A percentile compares a stretch with the other conserved stretches of the same genome.
Conservation (phyloP, 2,113 vertebrate species). For the Carettochelys insculpta region DNA sequence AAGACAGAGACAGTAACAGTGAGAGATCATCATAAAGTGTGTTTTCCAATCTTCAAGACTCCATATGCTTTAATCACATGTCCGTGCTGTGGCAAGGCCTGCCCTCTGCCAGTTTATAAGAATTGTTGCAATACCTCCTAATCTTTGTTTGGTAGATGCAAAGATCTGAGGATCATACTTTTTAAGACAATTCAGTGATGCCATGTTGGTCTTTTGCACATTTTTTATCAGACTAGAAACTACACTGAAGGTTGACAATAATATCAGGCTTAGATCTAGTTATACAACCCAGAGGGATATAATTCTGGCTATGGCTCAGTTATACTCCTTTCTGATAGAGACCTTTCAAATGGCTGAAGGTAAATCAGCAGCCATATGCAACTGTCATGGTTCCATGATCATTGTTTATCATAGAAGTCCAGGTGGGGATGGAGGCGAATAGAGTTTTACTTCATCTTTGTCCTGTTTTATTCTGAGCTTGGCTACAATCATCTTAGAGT, state of each 20-base stretch:
- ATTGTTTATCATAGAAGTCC: background rate
- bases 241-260: background rate
- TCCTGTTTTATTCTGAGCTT: background rate
- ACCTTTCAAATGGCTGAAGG: background rate
- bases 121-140: background rate
- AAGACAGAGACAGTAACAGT: background rate
- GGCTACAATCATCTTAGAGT: background rate
- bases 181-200: background rate
- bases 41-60: background rate
- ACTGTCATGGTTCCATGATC: background rate
- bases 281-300: background rate
- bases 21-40: too few species aligned
- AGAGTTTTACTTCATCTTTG: background rate
- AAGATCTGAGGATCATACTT: background rate
- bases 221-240: background rate
- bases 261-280: background rate
- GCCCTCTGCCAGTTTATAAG: background rate
- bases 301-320: background rate
- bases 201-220: background rate
- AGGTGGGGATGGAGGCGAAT: background rate
- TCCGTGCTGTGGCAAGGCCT: background rate
- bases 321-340: background rate
- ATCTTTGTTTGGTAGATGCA: background rate
- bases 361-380: background rate
- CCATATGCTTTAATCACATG: background rate